Conservation (phyloP, 2,888 invertebrate genomes). For the Chymomyza fuscimana region DNA sequence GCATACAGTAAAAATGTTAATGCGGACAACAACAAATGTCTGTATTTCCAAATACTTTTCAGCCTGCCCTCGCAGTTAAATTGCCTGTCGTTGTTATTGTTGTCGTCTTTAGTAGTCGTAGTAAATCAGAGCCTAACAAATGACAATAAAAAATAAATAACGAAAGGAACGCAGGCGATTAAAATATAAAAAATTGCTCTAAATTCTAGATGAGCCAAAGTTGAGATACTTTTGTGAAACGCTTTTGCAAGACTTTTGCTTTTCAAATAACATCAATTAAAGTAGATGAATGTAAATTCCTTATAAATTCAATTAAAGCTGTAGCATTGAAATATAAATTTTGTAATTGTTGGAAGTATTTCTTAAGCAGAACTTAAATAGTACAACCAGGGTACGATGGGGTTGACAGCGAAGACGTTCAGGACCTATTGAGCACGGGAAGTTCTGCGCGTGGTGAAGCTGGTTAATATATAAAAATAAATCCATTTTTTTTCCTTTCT, state of each 20-base stretch:
- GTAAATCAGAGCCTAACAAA: conserved; percentile 61
- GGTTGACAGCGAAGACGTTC: too few species aligned
- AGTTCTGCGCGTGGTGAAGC: too few species aligned
- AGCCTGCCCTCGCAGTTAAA: conserved; percentile 54
- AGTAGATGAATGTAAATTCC: not conserved
- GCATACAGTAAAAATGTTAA: too few species aligned
- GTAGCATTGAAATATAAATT: too few species aligned
- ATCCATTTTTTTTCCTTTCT: too few species aligned
- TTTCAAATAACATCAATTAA: not conserved
- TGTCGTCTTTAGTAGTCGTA: conserved; percentile 23
- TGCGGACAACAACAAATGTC: too few species aligned
- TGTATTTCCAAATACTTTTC: not conserved
- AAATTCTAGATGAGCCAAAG: not conserved
- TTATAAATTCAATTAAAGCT: not conserved
- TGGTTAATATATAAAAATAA: too few species aligned
- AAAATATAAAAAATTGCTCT: conserved; percentile 9
- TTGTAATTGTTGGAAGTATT: too few species aligned
- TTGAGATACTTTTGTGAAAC: not conserved
- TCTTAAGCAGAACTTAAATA: too few species aligned
- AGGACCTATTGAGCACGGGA: too few species aligned
- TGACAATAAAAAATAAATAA: conserved; percentile 34
- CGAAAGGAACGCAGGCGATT: conserved; percentile 25
- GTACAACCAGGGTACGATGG: too few species aligned
- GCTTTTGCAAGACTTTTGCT: not conserved
- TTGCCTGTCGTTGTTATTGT: conserved; percentile 57